Evolutionary conservation across 1,140 invertebrate species (phyloP), one percentile per base, ranked within the genome.

Genomic region (Lepidotrigona ventralis): DNA sequence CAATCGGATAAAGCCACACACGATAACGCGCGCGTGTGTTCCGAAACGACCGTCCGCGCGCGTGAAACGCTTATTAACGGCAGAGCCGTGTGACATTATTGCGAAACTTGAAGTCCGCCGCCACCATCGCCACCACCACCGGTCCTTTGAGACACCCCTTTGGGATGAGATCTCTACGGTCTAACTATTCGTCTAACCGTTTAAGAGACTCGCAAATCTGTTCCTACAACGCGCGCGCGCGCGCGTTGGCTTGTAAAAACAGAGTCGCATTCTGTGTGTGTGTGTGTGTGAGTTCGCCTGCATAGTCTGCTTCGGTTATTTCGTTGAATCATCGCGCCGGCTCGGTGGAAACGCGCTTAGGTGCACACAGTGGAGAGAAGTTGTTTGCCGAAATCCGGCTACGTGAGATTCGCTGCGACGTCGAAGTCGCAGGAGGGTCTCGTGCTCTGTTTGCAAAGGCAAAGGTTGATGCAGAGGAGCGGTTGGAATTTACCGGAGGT

Each of bases 401-500:
- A 83, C 71, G 69, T 39, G 58, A 84, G 70, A 81, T 70, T 71
- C 64, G 74, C 26, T 23, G 26, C 73, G 26, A 56, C 71, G 79
- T 85, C 83, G 83, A 85, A 88, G 86, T 75, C 73, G 84, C 79
- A 78, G 80, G 84, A 88, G 76, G 75, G 66, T 75, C 86, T 71
- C 64, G 83, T 23, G 46, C 60, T 74, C 83, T 87, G 79, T 85
- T 88, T 87, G 87, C 71, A 78, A 71, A 88, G 86, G 77, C 84
- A 68, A 88, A 88, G 86, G 79, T 71, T 79, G 74, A 56, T 84
- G 79, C 68, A 68, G 51, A 33, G 64, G 86, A 63, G 73, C 71
- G 64, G 84, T 74, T 64, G 80, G 87, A 88, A 88, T 88, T 88
- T 88, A 80, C 86, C 29, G 71, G 76, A 78, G 76, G 83, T 83